Evolutionary conservation across 2,113 vertebrate genomes (phyloP), one percentile per base, ranked within the genome.

Genomic region (Leucosticte australis): DNA sequence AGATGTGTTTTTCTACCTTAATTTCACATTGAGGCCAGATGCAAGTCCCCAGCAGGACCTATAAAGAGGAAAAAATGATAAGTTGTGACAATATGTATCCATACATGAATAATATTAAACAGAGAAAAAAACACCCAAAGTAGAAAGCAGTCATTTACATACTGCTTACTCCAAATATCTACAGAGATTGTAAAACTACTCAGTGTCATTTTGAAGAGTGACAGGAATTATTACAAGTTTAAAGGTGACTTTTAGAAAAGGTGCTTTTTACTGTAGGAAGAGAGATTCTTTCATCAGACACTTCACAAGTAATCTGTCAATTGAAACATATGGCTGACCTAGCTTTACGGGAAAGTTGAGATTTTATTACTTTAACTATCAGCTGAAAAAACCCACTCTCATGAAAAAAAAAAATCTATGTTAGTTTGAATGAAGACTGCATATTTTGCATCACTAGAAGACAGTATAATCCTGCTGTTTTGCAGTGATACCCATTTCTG

Each of bases 31-130:
- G 98, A 98, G 97, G 96, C 97, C 98, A 91, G 95, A 98, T 97
- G 97, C 97, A 98, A 98, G 98, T 98, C 98, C 98, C 97, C 96
- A 97, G 98, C 98, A 98, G 97, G 98, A 99, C 98, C 99, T 99
- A 97, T 93, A 97, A 97, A 94, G 94, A 97, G 87, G 91, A 94
- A 85, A 94, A 85, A 95, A 95, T 79, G 33, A 64, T 71, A 95
- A 88, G 80, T 82, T 96, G 95, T 95, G 92, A 91, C 87, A 94
- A 94, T 80, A 88, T 30, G 53, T 94, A 94, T 89, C 90, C 87
- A 96, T 83, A 93, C 55, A 65, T 77, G 12, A 95, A 67, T 87
- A 83, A 89, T 35, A 90, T 57, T 47, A 95, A 90, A 95, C 87
- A 97, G 55, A 62, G 82, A 78, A 65, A 87, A 81, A 86, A 83